phyloP scores from a whole-genome alignment of 1,140 invertebrate genomes.

The Ephestia elutella region DNA sequence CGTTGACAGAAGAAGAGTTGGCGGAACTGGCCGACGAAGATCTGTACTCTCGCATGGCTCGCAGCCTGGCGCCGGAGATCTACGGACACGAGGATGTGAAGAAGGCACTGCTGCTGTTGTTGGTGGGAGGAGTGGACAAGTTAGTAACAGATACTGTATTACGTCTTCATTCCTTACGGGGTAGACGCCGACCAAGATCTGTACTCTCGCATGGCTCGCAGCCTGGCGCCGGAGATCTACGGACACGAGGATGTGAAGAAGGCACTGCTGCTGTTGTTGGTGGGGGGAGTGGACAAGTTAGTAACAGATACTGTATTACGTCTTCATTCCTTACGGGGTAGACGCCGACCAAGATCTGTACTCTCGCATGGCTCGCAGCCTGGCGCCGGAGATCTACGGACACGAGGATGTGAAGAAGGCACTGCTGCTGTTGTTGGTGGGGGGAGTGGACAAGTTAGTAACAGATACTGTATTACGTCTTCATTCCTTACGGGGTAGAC shows the following conservation, averaged over 20 bases:
- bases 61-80: conserved; percentile 98
- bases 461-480: conserved; percentile 6
- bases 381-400: conserved; percentile 99
- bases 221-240: conserved; percentile 99
- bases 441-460: conserved; percentile 90
- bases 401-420: conserved; percentile 99
- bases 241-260: conserved; percentile 99
- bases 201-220: conserved; percentile 93
- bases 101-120: conserved; percentile 93
- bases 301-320: conserved; percentile 11
- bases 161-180: neutral
- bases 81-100: conserved; percentile 99
- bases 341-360: conserved; percentile 94
- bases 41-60: conserved; percentile 94
- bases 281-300: conserved; percentile 95
- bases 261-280: conserved; percentile 92
- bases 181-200: conserved; percentile 92
- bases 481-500: too few relatives aligned
- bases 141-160: conserved; percentile 38
- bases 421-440: conserved; percentile 93
- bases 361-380: conserved; percentile 90
- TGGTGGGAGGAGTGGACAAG: conserved; percentile 97
- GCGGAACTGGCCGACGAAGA: conserved; percentile 85
- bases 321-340: too few relatives aligned
- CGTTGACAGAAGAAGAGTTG: conserved; percentile 88